Evolutionary conservation across 2,113 vertebrate genomes (phyloP).

Genomic region (Chaetura pelagica): DNA sequence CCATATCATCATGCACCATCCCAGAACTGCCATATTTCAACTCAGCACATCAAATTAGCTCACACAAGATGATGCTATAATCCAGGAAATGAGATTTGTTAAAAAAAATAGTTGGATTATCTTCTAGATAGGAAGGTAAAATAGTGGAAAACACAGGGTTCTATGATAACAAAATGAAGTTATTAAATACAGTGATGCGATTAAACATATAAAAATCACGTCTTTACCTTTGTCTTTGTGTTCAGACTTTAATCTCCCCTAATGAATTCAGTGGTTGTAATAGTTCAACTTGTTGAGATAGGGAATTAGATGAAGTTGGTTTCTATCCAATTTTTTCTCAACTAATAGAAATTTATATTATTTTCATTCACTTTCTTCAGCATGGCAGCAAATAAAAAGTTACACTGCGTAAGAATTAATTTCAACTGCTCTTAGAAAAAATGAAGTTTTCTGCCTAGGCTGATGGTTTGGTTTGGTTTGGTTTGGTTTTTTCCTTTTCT

Average conservation of each 20-base stretch:
- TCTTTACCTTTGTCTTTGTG: not conserved
- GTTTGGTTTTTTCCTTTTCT: not conserved
- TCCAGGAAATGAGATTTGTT: not conserved
- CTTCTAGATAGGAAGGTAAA: not conserved
- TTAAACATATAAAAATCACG: constrained; percentile 15
- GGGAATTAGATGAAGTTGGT: not conserved
- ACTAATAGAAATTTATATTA: not conserved
- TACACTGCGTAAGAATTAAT: not conserved
- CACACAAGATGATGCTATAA: not conserved
- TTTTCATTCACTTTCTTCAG: not conserved
- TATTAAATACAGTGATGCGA: constrained; percentile 17
- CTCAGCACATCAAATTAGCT: not conserved
- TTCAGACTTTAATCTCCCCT: constrained; percentile 1
- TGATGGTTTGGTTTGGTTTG: too few relatives aligned
- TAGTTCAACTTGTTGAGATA: not conserved
- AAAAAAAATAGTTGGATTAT: not conserved
- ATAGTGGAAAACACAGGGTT: not conserved
- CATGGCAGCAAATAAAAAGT: not conserved
- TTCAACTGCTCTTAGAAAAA: not conserved
- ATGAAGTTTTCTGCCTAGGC: not conserved
- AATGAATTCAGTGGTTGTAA: not conserved
- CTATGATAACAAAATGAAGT: not conserved
- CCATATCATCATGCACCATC: not conserved
- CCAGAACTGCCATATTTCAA: not conserved
- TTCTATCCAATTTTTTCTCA: not conserved